phyloP scores from a whole-genome alignment of 2,113 vertebrate species.

The Heptranchias perlo region DNA sequence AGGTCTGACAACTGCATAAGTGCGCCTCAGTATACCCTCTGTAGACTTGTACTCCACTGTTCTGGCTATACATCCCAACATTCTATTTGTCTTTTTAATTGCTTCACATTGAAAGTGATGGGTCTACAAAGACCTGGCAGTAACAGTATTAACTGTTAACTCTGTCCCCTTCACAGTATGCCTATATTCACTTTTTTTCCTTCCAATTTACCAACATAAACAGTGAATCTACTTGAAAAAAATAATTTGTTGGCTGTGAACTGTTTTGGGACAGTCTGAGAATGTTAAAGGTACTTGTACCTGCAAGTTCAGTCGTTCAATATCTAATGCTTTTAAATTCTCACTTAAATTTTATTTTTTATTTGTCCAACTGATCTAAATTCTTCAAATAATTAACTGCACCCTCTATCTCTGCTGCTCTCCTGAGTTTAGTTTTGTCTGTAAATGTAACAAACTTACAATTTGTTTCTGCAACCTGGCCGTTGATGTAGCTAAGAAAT shows the following conservation, averaged over 20 bases:
- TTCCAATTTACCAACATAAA: too few species aligned
- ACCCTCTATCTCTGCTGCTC: not conserved
- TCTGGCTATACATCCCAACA: not conserved
- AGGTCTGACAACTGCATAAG: not conserved
- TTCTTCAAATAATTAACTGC: not conserved
- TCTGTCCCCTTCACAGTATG: not conserved
- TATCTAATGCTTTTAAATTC: not conserved
- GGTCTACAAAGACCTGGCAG: not conserved
- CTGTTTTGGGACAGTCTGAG: not conserved
- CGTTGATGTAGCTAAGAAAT: not conserved
- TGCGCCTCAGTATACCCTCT: not conserved
- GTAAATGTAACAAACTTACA: not conserved
- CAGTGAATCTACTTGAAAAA: not conserved
- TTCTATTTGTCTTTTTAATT: not conserved
- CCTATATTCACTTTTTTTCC: not conserved
- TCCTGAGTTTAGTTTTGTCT: not conserved
- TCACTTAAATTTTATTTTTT: not conserved
- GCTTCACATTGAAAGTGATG: not conserved
- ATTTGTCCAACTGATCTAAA: not conserved
- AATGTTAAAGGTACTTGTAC: not conserved
- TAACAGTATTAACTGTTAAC: not conserved
- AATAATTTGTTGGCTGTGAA: not conserved
- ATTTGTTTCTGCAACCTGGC: not conserved
- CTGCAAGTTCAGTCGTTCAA: not conserved
- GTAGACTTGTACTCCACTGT: not conserved